Evolutionary conservation across 2,888 invertebrate species (phyloP).

Genomic region (Luffia ferchaultella): DNA sequence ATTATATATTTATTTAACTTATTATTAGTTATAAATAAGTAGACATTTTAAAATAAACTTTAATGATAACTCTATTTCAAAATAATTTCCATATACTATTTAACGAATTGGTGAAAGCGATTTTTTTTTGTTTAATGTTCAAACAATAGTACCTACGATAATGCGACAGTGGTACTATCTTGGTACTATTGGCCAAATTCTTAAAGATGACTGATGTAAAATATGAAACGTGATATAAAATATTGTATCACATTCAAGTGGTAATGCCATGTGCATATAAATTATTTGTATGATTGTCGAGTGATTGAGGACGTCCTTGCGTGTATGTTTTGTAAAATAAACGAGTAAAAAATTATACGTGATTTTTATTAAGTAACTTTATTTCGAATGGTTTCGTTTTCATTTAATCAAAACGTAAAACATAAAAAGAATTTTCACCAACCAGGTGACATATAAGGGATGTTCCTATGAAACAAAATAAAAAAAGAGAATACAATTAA

Average conservation of each 20-base stretch:
- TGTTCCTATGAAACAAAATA: too few relatives aligned
- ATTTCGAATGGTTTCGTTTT: too few relatives aligned
- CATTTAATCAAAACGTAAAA: too few relatives aligned
- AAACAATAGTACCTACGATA: too few relatives aligned
- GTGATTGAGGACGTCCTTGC: conserved; percentile 64
- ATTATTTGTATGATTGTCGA: conserved; percentile 30
- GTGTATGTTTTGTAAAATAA: conserved; percentile 57
- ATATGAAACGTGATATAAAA: conserved; percentile 47
- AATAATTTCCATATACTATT: too few relatives aligned
- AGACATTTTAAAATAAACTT: conserved; percentile 25
- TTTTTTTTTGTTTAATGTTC: too few relatives aligned
- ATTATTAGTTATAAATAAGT: conserved; percentile 49
- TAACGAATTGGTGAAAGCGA: too few relatives aligned
- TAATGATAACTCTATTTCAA: not conserved
- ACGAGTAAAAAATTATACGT: conserved; percentile 26
- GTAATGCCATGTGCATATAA: conserved; percentile 31
- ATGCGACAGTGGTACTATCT: too few relatives aligned
- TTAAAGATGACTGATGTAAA: conserved; percentile 60
- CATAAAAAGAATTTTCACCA: too few relatives aligned
- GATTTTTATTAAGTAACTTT: conserved; percentile 16
- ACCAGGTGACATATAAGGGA: too few relatives aligned
- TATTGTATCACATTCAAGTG: conserved; percentile 47
- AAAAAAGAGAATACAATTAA: too few relatives aligned
- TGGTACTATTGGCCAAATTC: conserved; percentile 37
- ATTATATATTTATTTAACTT: conserved; percentile 63